phyloP scores from a whole-genome alignment of 2,113 vertebrate genomes.

The Ameiurus melas region DNA sequence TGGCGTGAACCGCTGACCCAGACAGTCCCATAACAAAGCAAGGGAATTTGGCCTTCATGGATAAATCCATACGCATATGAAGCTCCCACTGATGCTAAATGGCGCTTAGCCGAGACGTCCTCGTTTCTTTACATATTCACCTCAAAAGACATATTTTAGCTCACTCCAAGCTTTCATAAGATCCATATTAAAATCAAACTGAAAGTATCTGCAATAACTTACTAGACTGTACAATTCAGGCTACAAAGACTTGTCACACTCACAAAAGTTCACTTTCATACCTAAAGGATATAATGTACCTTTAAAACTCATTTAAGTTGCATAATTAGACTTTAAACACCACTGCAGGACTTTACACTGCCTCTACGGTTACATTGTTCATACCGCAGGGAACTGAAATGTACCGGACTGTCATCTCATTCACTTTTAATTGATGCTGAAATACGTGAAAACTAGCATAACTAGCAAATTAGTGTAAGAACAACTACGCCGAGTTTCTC shows the following conservation, averaged over 20 bases:
- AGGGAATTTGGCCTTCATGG: slow-evolving; percentile 1
- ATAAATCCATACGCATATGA: slow-evolving; percentile 50
- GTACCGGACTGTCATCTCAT: neutral
- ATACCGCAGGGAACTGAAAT: neutral
- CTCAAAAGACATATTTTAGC: neutral
- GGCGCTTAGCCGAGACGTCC: neutral
- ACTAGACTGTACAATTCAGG: too few species aligned
- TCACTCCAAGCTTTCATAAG: neutral
- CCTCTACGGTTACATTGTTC: too few species aligned
- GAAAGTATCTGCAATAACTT: neutral
- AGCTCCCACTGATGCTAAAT: neutral
- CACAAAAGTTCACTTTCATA: neutral
- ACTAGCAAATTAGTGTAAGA: neutral
- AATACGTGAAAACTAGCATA: neutral
- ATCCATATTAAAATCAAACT: neutral
- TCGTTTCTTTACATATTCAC: neutral
- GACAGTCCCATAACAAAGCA: neutral
- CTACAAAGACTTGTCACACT: neutral
- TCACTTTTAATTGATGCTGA: neutral
- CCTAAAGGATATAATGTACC: neutral
- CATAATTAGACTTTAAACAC: slow-evolving; percentile 6
- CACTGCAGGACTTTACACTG: neutral
- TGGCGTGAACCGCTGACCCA: slow-evolving; percentile 16
- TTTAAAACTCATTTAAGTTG: neutral
- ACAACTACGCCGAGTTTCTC: neutral